These are phyloP conservation scores for Parazoanthus swiftii DNA, from an alignment of 92 coral and sea anemone genomes.

Conservation along the genomic window DNA sequence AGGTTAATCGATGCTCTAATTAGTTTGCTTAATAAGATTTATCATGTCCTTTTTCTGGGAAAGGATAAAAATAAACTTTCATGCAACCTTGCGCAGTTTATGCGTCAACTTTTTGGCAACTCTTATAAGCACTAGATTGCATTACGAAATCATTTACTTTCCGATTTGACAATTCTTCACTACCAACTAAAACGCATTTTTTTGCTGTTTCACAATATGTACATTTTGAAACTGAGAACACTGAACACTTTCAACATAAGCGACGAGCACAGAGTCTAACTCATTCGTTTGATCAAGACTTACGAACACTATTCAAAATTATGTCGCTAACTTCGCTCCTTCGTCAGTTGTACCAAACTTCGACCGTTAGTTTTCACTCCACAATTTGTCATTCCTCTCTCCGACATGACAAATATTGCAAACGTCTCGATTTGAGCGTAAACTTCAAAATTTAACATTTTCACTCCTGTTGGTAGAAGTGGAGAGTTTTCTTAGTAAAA, in stretches of 20 bases:
- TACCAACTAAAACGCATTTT: neutral
- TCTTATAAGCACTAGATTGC: neutral
- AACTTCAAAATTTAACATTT: too few relatives aligned
- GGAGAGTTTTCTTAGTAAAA: too few relatives aligned
- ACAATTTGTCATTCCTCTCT: neutral
- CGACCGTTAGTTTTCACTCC: too few relatives aligned
- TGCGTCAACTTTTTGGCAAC: too few relatives aligned
- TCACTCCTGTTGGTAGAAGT: neutral
- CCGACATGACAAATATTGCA: neutral
- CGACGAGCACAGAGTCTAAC: neutral
- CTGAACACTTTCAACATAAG: neutral
- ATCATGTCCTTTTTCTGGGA: neutral
- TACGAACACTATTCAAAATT: too few relatives aligned
- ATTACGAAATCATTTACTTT: too few relatives aligned
- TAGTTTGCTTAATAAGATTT: neutral
- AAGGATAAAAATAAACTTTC: neutral
- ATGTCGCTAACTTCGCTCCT: neutral
- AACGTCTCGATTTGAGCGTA: neutral
- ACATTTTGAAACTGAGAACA: too few relatives aligned
- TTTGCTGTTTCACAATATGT: neutral
- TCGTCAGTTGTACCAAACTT: too few relatives aligned
- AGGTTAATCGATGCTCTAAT: neutral
- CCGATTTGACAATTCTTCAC: neutral
- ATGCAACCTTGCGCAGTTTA: neutral
- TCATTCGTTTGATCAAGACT: neutral